phyloP scores from a whole-genome alignment of 2,113 vertebrate genomes.

The Phylloscopus trochilus region DNA sequence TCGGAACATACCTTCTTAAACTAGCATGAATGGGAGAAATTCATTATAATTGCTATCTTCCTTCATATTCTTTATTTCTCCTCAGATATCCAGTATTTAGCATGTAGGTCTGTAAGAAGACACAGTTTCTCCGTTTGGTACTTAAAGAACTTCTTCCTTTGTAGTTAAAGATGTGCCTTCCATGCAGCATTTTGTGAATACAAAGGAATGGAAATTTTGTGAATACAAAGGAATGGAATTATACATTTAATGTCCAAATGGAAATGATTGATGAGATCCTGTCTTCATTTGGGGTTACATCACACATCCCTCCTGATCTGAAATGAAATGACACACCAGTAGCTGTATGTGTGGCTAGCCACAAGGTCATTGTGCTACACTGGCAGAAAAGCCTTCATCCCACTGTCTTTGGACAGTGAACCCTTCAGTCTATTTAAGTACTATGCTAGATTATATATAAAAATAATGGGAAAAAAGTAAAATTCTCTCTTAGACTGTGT shows the following conservation, averaged over 20 bases:
- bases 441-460: neutral
- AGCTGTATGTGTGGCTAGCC: neutral
- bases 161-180: neutral
- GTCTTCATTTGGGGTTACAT: neutral
- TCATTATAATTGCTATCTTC: neutral
- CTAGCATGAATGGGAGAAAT: neutral
- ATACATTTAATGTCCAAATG: neutral
- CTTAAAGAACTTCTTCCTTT: neutral
- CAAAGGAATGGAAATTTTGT: neutral
- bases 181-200: accelerated
- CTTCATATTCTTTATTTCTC: neutral
- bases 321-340: neutral
- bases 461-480: neutral
- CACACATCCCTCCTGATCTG: neutral
- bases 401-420: neutral
- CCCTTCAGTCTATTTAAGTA: neutral
- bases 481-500: neutral
- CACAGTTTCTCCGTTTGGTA: neutral
- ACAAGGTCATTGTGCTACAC: neutral
- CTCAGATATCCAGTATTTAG: neutral
- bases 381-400: neutral
- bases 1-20: neutral
- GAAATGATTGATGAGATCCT: neutral
- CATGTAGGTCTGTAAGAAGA: neutral
- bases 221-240: neutral